These are phyloP conservation scores for Orycteropus afer DNA, from an alignment of 2,113 vertebrate species.

Conservation along the genomic window DNA sequence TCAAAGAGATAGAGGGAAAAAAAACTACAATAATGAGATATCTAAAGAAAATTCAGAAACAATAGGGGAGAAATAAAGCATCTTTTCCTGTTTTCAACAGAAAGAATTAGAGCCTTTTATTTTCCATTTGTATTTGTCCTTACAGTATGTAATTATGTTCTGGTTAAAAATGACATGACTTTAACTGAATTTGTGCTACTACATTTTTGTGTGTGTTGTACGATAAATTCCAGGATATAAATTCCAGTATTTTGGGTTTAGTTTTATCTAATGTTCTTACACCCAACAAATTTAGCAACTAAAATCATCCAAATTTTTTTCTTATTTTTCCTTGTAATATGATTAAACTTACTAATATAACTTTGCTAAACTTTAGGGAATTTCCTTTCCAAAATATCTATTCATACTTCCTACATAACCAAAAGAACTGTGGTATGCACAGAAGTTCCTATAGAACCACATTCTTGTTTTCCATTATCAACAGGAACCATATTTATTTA, in stretches of 20 bases:
- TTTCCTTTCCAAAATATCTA: background rate
- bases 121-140: background rate
- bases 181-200: background rate
- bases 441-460: background rate
- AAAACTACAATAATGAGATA: background rate
- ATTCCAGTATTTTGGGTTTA: too few species aligned
- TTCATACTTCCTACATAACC: background rate
- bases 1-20: background rate
- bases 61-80: background rate
- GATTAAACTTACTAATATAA: background rate
- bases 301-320: slow-evolving; percentile 11
- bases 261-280: background rate
- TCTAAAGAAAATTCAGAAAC: background rate
- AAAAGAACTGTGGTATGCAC: background rate
- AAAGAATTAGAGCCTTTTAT: background rate
- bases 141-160: background rate
- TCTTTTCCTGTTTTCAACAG: background rate
- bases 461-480: background rate
- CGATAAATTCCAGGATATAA: background rate
- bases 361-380: background rate
- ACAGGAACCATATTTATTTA: background rate
- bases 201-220: background rate
- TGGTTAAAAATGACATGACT: background rate
- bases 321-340: background rate
- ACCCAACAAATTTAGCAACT: background rate